phyloP scores from a whole-genome alignment of 2,888 invertebrate species.

The Achlya flavicornis region DNA sequence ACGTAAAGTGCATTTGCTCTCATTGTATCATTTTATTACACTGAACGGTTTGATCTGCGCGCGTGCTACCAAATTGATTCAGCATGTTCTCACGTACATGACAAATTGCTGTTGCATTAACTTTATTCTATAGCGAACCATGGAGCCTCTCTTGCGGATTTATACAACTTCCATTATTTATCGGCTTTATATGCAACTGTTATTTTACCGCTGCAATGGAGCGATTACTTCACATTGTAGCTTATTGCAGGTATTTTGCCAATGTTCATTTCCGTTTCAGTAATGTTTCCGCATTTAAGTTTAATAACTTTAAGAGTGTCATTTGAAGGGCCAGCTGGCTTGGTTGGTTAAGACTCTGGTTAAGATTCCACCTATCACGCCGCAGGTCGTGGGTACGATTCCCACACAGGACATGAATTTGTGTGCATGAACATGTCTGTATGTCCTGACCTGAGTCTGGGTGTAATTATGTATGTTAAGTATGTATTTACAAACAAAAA shows the following conservation, averaged over 20 bases:
- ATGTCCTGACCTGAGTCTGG: no score
- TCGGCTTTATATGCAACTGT: conserved; percentile 10
- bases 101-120: conserved; percentile 61
- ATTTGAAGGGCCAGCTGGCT: no score
- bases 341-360: no score
- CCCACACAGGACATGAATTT: no score
- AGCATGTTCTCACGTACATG: conserved; percentile 63
- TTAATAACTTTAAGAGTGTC: no score
- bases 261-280: background rate
- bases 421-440: no score
- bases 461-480: no score
- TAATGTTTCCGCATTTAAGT: background rate
- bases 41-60: conserved; percentile 51
- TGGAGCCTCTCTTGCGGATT: conserved; percentile 39
- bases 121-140: conserved; percentile 47
- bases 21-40: conserved; percentile 55
- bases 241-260: background rate
- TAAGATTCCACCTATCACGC: no score
- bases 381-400: no score
- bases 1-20: conserved; percentile 34
- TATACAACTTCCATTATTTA: conserved; percentile 30
- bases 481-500: no score
- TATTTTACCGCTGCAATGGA: conserved; percentile 1
- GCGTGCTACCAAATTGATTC: conserved; percentile 70
- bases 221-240: background rate